Evolutionary conservation across 2,888 invertebrate genomes (phyloP).

Genomic region (Thereva nobilitata): DNA sequence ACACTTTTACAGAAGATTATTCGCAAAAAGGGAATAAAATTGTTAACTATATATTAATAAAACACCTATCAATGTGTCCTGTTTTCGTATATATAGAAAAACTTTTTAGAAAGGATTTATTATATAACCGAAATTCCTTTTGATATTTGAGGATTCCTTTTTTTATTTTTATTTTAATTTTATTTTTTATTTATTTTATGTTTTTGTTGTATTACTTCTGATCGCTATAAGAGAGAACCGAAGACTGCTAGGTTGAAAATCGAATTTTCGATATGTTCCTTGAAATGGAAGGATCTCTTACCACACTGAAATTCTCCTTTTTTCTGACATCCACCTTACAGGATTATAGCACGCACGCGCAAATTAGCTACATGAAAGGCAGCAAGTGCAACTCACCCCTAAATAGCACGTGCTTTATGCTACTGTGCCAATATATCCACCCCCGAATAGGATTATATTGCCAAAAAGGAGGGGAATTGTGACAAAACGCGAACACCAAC

Average conservation of each 20-base stretch:
- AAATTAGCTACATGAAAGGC: constrained; percentile 33
- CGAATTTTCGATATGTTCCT: constrained; percentile 37
- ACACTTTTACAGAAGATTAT: constrained; percentile 1
- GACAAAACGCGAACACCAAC: too few species aligned
- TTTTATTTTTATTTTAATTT: constrained; percentile 1
- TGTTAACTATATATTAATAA: constrained; percentile 2
- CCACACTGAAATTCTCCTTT: constrained; percentile 24
- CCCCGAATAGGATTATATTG: too few species aligned
- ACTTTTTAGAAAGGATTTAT: constrained; percentile 14
- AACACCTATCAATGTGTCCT: background rate
- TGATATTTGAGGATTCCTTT: constrained; percentile 1
- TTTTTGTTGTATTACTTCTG: constrained; percentile 36
- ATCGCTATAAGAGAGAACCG: constrained; percentile 41
- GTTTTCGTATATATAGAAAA: constrained; percentile 14
- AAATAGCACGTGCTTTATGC: too few species aligned
- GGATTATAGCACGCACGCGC: constrained; percentile 39
- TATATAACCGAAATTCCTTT: constrained; percentile 36
- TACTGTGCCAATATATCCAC: too few species aligned
- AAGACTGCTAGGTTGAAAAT: constrained; percentile 38
- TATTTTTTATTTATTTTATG: background rate
- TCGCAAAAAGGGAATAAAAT: constrained; percentile 11
- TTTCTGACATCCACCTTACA: constrained; percentile 32
- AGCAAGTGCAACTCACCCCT: constrained; percentile 35
- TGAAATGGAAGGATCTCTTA: background rate
- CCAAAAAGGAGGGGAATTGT: too few species aligned